These are phyloP conservation scores for Crocuta crocuta DNA, from an alignment of 2,113 vertebrate genomes.

Conservation along the genomic window DNA sequence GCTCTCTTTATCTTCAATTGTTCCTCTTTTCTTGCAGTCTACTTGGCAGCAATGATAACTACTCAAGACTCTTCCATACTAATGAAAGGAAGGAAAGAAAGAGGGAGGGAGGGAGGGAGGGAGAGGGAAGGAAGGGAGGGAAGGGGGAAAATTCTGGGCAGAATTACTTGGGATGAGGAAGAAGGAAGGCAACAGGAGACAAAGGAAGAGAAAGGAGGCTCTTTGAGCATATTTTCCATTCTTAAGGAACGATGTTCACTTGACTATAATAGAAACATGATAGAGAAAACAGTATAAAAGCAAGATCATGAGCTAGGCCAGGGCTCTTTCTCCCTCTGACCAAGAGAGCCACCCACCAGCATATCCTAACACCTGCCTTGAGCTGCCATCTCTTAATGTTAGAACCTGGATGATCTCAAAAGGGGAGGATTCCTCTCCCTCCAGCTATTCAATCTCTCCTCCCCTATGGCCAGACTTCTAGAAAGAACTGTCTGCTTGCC, in stretches of 20 bases:
- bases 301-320: background rate
- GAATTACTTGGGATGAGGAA: background rate
- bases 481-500: background rate
- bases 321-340: background rate
- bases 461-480: background rate
- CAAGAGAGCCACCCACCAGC: background rate
- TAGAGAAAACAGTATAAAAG: background rate
- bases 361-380: background rate
- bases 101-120: background rate
- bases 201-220: background rate
- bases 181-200: background rate
- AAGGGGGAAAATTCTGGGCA: background rate
- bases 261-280: background rate
- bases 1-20: background rate
- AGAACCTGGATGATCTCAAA: background rate
- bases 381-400: background rate
- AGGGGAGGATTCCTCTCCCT: background rate
- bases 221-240: background rate
- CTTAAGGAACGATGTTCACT: background rate
- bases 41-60: background rate
- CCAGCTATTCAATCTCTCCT: background rate
- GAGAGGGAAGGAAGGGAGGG: fast-evolving
- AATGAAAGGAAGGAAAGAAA: background rate
- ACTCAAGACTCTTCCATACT: background rate
- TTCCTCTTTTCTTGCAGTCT: background rate